Evolutionary conservation across 2,797 vertebrate species (phyloP), one percentile per base, ranked within the genome.

Genomic region (Onychomys leucogaster): DNA sequence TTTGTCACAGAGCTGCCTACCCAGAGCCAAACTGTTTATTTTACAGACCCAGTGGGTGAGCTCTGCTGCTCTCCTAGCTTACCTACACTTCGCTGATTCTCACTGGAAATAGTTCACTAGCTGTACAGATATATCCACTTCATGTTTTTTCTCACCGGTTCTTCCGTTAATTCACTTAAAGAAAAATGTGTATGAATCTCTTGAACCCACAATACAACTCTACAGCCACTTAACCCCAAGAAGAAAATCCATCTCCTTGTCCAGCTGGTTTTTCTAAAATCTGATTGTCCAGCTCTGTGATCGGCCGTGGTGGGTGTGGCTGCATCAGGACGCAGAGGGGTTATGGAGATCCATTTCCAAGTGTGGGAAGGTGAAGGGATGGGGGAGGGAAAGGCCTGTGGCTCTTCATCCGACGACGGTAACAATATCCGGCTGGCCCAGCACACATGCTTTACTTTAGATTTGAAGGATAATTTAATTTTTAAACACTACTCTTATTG

Each of bases 391-490:
- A n/a, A 46, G 11, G 5, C 29, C 59, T 0, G 0, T 1, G 37
- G 57, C 32, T 65, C 1, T 59, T 37, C 9, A 2, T 6, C 12
- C 52, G 75, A 46, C n/a, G 41, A 2, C 4, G 65, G 34, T 43
- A 59, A 83, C 83, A 55, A 14, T n/a, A n/a, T 67, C 67, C 41
- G n/a, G n/a, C 37, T 76, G n/a, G 12, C 43, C 41, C 34, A 57
- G n/a, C 57, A 19, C 9, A 29, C 4, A 29, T 5, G 21, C 71
- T 87, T 95, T 23, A 21, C 43, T 95, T 93, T 77, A 67, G 52
- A 86, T 65, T 41, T 37, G 63, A 86, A 90, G 34, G 57, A 34
- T 88, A 59, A 77, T 80, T 95, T 52, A 61, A 84, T 65, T 95
- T 89, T 90, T 81, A 75, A 67, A 81, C 80, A 27, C 13, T 81